Base-by-base conservation (phyloP, 2,113 vertebrate species). In the Sterna hirundo region DNA sequence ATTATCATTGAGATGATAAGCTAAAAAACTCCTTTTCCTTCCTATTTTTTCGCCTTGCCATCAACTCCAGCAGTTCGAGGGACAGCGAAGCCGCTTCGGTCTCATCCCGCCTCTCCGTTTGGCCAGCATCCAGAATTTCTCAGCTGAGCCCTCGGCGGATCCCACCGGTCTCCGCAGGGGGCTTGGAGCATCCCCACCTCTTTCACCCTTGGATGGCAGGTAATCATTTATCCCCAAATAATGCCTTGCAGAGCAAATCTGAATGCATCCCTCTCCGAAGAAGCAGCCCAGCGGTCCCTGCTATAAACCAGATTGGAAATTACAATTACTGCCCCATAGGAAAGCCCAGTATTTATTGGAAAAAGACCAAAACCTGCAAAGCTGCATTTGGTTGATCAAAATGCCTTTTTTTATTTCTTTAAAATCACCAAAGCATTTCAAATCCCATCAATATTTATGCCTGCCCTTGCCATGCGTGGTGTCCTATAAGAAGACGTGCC, bases 231-330 rank as follows among this genome's bases (percentile, higher is more conserved):
- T 52, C 32, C 30, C 36, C 12, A 19, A n/a, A 40, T 26, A 65
- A 13, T 10, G 0, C 18, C 46, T 54, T 4, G 2, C 21, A 34
- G 30, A 47, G 27, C 6, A 60, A 58, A 36, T 36, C 34, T 0
- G 5, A 23, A 44, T 0, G 2, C 10, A 6, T 11, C 1, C 0
- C 25, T 30, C 15, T 47, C 52, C 2, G 0, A 51, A 83, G 62
- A 55, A 29, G 18, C 46, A 78, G 42, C 34, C 54, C 34, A 17
- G 46, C 2, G 1, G 8, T 52, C 57, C 1, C 1, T 7, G 29
- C 25, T 10, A 6, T 3, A 42, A 83, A 55, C 8, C 6, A 0
- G 0, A 5, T 0, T 54, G 65, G 77, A 75, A 95, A 49, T 70
- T 4, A 8, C 15, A 30, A 8, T 72, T 26, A 13, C 51, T 71